Base-by-base conservation (phyloP, 2,797 vertebrate species). In the Tachyglossus aculeatus region DNA sequence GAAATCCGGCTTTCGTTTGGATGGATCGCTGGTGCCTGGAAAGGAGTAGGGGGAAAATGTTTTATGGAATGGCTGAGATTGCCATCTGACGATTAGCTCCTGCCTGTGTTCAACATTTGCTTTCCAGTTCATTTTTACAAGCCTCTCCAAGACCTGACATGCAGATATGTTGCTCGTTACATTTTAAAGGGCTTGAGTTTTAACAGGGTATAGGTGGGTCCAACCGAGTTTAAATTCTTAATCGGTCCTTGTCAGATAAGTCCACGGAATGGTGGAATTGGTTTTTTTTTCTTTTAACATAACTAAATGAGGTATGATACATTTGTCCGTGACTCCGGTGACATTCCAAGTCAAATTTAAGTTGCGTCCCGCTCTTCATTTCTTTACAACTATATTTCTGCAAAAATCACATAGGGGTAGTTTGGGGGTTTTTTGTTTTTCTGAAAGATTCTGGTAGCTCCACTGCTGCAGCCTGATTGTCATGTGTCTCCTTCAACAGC, bases 341-440 rank as follows among this genome's bases (percentile, higher is more conserved):
- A 31, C 60, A 55, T 53, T 72, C 58, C n/a, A 57, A 55, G 34
- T 29, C 58, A 45, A 12, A 48, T 67, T n/a, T n/a, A 54, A 75
- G 32, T 54, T 39, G 13, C 34, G 9, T 32, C 66, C 43, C 48
- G 9, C 43, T 59, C 54, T 64, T 33, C 9, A 34, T 61, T 52
- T 25, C 27, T 31, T 45, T n/a, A n/a, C n/a, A n/a, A 6, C 4
- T 55, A 18, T n/a, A 36, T 9, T 48, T 37, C 2, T 4, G 9
- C 41, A 51, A 50, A 32, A 24, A 33, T 51, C 24, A 22, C 40
- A 18, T 18, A 29, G 27, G n/a, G n/a, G n/a, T n/a, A n/a, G n/a
- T 12, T 45, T n/a, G 7, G 21, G 24, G 16, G 21, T 27, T 7
- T 44, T 3, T 9, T 18, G n/a, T n/a, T n/a, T n/a, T n/a, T n/a